phyloP scores from a whole-genome alignment of 2,797 vertebrate species.

The Danio tinwini region DNA sequence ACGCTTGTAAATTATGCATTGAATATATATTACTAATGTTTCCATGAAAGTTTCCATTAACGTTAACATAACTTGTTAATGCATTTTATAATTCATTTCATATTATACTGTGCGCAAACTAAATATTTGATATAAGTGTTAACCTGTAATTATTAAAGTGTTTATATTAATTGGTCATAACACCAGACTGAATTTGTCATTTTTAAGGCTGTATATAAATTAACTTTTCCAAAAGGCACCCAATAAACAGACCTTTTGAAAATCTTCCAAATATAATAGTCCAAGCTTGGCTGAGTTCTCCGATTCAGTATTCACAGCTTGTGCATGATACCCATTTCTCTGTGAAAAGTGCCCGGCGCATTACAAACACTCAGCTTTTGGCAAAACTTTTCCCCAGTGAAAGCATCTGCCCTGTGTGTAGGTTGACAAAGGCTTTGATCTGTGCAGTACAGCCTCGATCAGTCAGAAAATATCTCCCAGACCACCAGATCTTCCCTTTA shows the following conservation, averaged over 20 bases:
- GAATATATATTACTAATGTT: no score
- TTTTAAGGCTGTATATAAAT: conserved; percentile 25
- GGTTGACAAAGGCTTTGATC: conserved; percentile 59
- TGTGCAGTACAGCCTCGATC: conserved; percentile 57
- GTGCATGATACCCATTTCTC: conserved; percentile 45
- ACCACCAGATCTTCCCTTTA: conserved; percentile 40
- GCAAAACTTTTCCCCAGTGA: conserved; percentile 16
- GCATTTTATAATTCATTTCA: no score
- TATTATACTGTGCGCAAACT: background rate
- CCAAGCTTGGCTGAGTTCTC: conserved; percentile 29
- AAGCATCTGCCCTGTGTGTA: conserved; percentile 28
- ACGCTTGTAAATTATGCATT: no score
- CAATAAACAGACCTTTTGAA: conserved; percentile 38
- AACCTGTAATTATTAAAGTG: background rate
- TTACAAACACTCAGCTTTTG: conserved; percentile 40
- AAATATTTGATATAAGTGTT: background rate
- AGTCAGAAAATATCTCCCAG: conserved; percentile 41
- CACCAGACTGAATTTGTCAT: background rate
- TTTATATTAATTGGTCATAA: background rate
- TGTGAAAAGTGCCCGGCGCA: conserved; percentile 22
- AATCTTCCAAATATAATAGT: conserved; percentile 42
- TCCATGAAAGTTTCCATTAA: background rate
- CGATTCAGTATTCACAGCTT: conserved; percentile 31
- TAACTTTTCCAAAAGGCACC: conserved; percentile 26
- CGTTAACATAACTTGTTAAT: background rate